Conservation (phyloP, 2,113 vertebrate species). For the Xenopus laevis region DNA sequence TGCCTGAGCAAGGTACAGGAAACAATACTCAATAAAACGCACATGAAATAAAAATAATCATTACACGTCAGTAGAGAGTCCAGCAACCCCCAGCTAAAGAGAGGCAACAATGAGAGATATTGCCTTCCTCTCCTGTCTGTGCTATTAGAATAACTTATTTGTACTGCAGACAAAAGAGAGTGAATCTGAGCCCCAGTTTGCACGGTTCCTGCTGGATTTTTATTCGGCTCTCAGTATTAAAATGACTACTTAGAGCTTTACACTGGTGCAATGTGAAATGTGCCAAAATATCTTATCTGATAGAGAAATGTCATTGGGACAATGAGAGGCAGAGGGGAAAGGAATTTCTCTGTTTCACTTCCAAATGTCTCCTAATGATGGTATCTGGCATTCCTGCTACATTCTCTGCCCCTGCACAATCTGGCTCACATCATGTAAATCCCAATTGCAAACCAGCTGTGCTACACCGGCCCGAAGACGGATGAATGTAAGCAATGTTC, state of each 20-base stretch:
- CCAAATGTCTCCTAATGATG: conserved; percentile 41
- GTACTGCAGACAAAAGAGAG: not conserved
- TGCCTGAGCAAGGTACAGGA: no score
- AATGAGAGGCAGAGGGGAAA: conserved; percentile 18
- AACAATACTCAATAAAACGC: no score
- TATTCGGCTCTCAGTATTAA: conserved; percentile 11
- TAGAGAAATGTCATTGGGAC: conserved; percentile 37
- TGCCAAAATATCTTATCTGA: conserved; percentile 40
- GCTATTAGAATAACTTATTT: not conserved
- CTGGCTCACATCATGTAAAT: conserved; percentile 31
- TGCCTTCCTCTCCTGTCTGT: no score
- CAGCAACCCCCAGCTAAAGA: no score
- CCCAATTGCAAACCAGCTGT: conserved; percentile 10
- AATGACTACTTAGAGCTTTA: conserved; percentile 32
- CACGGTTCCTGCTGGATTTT: not conserved
- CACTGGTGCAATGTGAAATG: conserved; percentile 22
- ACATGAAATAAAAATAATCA: no score
- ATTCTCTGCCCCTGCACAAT: conserved; percentile 33
- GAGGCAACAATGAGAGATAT: no score
- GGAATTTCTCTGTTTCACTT: conserved; percentile 41
- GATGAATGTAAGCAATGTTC: conserved; percentile 17
- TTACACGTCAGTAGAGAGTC: no score
- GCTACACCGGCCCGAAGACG: conserved; percentile 5
- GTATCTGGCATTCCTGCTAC: conserved; percentile 29
- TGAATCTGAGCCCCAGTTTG: conserved; percentile 2